phyloP scores from a whole-genome alignment of 2,113 vertebrate species.

The Craseonycteris thonglongyai region DNA sequence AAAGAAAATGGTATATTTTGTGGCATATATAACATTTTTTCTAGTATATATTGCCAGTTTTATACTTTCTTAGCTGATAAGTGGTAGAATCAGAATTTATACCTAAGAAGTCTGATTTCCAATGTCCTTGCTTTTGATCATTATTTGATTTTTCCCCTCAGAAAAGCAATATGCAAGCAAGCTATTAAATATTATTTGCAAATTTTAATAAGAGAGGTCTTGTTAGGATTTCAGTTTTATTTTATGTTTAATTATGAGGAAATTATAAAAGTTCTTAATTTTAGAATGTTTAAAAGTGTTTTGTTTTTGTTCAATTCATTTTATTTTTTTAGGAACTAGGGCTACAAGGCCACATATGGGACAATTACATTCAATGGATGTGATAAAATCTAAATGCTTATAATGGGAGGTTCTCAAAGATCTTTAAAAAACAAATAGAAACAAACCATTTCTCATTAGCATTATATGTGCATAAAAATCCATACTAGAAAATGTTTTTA shows the following conservation, averaged over 20 bases:
- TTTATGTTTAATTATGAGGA: not conserved
- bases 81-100: not conserved
- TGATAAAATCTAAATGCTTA: slow-evolving; percentile 1
- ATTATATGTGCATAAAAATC: not conserved
- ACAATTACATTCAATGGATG: not conserved
- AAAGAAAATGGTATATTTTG: not conserved
- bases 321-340: not conserved
- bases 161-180: not conserved
- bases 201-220: too few species aligned
- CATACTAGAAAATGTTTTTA: not conserved
- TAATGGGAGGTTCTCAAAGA: not conserved
- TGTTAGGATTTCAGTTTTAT: slow-evolving; percentile 29
- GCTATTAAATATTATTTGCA: not conserved
- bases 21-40: not conserved
- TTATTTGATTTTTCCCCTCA: not conserved
- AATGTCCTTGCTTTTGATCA: not conserved
- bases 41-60: not conserved
- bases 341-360: not conserved
- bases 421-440: not conserved
- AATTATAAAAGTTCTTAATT: not conserved
- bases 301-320: not conserved
- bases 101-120: not conserved
- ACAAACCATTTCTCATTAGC: not conserved
- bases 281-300: not conserved
- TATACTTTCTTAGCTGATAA: not conserved